Conservation (phyloP, 2,113 vertebrate genomes). For the Elephas maximus region DNA sequence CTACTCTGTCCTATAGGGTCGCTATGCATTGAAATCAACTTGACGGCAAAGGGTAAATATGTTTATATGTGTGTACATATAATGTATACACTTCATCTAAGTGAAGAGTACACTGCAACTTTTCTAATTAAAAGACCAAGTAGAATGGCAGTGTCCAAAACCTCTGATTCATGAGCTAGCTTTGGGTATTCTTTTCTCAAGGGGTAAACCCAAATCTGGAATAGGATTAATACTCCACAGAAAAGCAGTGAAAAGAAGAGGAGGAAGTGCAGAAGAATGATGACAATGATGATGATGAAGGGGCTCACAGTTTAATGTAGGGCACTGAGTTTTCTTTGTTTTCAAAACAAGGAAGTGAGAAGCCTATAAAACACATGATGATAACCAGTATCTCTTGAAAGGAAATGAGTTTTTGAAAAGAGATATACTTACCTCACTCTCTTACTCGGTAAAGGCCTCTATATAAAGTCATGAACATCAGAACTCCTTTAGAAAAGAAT, state of each 20-base stretch:
- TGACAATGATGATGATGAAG: not conserved
- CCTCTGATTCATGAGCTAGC: not conserved
- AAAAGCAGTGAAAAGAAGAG: not conserved
- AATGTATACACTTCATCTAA: not conserved
- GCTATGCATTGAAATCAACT: too few relatives aligned
- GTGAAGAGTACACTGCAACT: not conserved
- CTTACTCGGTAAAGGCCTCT: not conserved
- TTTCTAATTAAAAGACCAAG: not conserved
- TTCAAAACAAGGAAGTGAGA: not conserved
- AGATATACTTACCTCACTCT: not conserved
- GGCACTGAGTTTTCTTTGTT: not conserved
- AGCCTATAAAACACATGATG: not conserved
- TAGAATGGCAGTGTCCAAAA: not conserved
- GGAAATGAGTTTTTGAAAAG: conserved; percentile 11
- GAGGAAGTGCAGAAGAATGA: too few relatives aligned
- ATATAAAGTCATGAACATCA: conserved; percentile 48
- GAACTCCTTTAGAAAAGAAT: conserved; percentile 1
- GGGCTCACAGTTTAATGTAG: not conserved
- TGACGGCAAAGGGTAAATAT: too few relatives aligned
- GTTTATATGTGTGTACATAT: not conserved
- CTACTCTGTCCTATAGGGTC: too few relatives aligned
- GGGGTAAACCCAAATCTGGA: not conserved
- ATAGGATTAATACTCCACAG: not conserved
- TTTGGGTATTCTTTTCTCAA: conserved; percentile 20
- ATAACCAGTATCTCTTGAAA: not conserved